Conservation (phyloP, 1,140 invertebrate genomes). For the Lucilia sericata region DNA sequence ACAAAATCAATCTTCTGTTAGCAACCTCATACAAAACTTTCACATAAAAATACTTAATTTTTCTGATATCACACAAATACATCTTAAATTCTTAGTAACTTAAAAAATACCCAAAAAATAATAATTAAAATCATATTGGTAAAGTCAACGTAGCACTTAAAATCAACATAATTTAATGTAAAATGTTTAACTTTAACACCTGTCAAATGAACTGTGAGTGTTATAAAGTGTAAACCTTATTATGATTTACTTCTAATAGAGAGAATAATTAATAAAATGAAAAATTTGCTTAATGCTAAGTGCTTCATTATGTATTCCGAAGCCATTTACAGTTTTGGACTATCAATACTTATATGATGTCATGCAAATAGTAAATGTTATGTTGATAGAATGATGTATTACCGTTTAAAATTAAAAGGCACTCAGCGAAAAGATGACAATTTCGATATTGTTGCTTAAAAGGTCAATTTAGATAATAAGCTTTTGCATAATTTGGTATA, state of each 20-base stretch:
- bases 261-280: constrained; percentile 15
- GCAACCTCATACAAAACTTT: too few relatives aligned
- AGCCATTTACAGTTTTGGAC: not conserved
- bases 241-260: constrained; percentile 10
- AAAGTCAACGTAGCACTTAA: not conserved
- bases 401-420: too few relatives aligned
- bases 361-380: too few relatives aligned
- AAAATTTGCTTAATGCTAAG: constrained; percentile 23
- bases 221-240: constrained; percentile 15
- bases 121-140: not conserved
- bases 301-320: constrained; percentile 14
- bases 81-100: not conserved
- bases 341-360: not conserved
- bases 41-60: too few relatives aligned
- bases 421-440: too few relatives aligned
- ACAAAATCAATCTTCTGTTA: too few relatives aligned
- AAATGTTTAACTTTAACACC: not conserved
- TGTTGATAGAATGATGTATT: too few relatives aligned
- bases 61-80: not conserved
- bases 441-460: too few relatives aligned
- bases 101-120: not conserved
- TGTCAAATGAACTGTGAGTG: not conserved
- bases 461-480: too few relatives aligned
- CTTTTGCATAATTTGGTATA: too few relatives aligned
- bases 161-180: not conserved